Evolutionary conservation across 2,888 invertebrate species (phyloP).

Genomic region (Buathra laborator): DNA sequence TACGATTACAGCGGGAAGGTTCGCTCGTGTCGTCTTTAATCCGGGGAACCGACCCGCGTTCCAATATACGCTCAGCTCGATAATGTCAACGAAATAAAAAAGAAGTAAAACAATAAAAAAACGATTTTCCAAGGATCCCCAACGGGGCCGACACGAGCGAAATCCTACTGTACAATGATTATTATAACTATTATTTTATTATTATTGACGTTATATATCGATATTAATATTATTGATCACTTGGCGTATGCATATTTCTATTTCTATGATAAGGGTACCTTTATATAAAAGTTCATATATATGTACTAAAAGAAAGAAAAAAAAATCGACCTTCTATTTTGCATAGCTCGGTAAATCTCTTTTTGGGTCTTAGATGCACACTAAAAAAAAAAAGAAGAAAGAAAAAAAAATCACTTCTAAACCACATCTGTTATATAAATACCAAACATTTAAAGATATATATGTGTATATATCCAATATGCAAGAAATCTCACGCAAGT

Average conservation of each 20-base stretch:
- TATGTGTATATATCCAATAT: constrained; percentile 78
- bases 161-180: constrained; percentile 70
- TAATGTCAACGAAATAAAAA: constrained; percentile 25
- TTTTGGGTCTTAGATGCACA: constrained; percentile 80
- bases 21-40: constrained; percentile 70
- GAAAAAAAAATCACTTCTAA: constrained; percentile 69
- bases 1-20: constrained; percentile 80
- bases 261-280: constrained; percentile 82
- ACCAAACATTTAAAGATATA: constrained; percentile 78
- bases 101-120: constrained; percentile 71
- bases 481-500: constrained; percentile 82
- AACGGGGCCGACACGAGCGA: constrained; percentile 1
- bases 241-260: constrained; percentile 84
- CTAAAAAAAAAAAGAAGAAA: constrained; percentile 66
- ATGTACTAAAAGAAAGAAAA: constrained; percentile 75
- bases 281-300: constrained; percentile 80
- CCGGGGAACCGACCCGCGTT: constrained; percentile 1
- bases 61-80: constrained; percentile 60
- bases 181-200: constrained; percentile 71
- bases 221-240: constrained; percentile 83
- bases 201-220: constrained; percentile 77
- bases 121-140: constrained; percentile 74
- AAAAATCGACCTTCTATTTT: constrained; percentile 84
- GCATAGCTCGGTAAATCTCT: constrained; percentile 84
- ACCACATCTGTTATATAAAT: constrained; percentile 77